Conservation (phyloP, 2,113 vertebrate genomes). For the Phycodurus eques region DNA sequence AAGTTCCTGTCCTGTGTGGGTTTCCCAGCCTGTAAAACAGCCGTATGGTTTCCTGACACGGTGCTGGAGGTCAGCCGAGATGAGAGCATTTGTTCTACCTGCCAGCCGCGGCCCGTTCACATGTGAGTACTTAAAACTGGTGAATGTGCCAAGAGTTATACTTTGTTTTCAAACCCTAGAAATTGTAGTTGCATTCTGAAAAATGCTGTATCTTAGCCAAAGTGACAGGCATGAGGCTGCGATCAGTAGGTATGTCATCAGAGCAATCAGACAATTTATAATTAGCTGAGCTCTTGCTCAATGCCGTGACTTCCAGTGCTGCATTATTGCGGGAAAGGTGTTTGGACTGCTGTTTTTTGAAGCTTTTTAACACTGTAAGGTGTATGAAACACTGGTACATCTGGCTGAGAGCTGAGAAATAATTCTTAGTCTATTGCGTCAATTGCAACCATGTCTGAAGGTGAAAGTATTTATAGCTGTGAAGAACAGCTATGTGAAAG, state of each 20-base stretch:
- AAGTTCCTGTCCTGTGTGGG: conserved; percentile 86
- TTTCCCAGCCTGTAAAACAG: conserved; percentile 84
- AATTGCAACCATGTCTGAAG: not conserved
- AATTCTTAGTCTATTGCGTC: not conserved
- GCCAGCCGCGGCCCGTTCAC: conserved; percentile 82
- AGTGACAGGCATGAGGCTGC: not conserved
- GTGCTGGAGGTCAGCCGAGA: conserved; percentile 90
- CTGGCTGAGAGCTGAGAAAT: not conserved
- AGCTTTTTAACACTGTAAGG: not conserved
- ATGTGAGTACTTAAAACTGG: conserved; percentile 72
- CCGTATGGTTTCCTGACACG: conserved; percentile 87
- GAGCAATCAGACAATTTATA: not conserved
- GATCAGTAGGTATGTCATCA: not conserved
- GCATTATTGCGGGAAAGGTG: not conserved
- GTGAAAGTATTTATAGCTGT: conserved; percentile 1
- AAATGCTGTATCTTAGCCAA: not conserved
- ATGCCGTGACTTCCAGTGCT: not conserved
- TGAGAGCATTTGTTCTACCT: conserved; percentile 78
- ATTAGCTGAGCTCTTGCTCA: not conserved
- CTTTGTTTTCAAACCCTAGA: not conserved
- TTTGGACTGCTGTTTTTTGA: not conserved
- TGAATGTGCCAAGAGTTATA: not conserved
- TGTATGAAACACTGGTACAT: not conserved
- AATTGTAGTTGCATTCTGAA: not conserved
- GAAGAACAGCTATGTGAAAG: not conserved